Percentiles rank a stretch among this genome's conserved stretches.
phyloP scores from a whole-genome alignment of 1,140 invertebrate species.

The Megalonaias nervosa region DNA sequence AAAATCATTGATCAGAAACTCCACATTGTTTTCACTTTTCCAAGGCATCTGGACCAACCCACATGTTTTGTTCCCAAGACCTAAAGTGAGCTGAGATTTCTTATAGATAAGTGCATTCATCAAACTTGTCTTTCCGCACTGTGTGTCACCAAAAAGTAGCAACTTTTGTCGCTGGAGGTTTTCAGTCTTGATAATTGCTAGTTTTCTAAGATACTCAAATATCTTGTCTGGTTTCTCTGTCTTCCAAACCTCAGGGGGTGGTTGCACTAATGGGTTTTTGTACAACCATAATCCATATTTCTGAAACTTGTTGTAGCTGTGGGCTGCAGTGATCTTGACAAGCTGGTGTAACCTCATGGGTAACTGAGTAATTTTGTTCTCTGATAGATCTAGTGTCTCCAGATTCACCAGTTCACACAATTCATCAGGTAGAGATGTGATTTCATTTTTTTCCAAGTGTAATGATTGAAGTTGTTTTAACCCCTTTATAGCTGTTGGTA shows the following conservation, averaged over 20 bases:
- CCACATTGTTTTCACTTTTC: constrained; percentile 68
- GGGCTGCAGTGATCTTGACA: constrained; percentile 58
- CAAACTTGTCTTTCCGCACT: constrained; percentile 67
- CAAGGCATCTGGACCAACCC: constrained; percentile 53
- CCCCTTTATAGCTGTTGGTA: constrained; percentile 60
- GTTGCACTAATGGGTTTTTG: constrained; percentile 66
- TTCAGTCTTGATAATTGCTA: constrained; percentile 65
- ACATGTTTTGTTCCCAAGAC: constrained; percentile 46
- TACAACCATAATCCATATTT: constrained; percentile 70
- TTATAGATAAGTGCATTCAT: constrained; percentile 49
- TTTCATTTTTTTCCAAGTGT: constrained; percentile 58
- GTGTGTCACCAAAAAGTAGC: constrained; percentile 61
- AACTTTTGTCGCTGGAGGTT: constrained; percentile 68
- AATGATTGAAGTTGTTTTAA: constrained; percentile 56
- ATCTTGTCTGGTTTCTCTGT: constrained; percentile 66
- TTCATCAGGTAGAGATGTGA: constrained; percentile 61
- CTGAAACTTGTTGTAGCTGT: constrained; percentile 61
- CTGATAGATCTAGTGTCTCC: constrained; percentile 65
- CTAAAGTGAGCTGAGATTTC: constrained; percentile 50
- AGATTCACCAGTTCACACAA: constrained; percentile 63
- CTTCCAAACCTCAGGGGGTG: constrained; percentile 68
- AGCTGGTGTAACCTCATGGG: constrained; percentile 64
- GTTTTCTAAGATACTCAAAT: constrained; percentile 65
- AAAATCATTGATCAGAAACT: constrained; percentile 65
- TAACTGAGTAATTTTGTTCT: constrained; percentile 59